Conservation (phyloP, 2,113 vertebrate genomes). For the Notechis scutatus region DNA sequence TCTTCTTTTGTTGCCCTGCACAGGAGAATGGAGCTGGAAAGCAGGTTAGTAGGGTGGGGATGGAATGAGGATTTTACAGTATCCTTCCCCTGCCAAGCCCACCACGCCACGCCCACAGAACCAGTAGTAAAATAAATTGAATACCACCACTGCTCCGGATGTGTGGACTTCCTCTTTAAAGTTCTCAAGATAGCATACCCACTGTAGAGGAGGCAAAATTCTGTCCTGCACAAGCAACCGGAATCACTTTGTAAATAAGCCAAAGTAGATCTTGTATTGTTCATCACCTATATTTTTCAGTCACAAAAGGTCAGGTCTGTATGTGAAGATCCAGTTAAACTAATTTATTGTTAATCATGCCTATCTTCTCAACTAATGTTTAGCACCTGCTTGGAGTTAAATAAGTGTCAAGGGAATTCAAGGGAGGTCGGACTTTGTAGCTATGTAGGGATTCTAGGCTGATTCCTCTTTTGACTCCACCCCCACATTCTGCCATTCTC, state of each 20-base stretch:
- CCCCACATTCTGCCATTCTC: no score
- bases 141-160: not conserved
- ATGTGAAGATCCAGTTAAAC: not conserved
- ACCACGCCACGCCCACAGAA: no score
- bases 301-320: not conserved
- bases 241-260: not conserved
- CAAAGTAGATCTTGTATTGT: not conserved
- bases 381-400: no score
- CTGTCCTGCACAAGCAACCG: not conserved
- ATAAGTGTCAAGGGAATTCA: not conserved
- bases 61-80: no score
- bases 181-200: not conserved
- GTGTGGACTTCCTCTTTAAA: not conserved
- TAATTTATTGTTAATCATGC: not conserved
- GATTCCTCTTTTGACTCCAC: no score
- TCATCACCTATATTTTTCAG: not conserved
- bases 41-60: no score
- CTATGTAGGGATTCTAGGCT: no score
- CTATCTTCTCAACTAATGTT: not conserved
- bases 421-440: not conserved
- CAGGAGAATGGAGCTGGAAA: no score
- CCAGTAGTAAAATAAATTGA: no score
- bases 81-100: no score
- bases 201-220: not conserved
- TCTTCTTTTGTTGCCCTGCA: no score